Base-by-base conservation (phyloP, 2,888 invertebrate species). In the Argyresthia albistria region DNA sequence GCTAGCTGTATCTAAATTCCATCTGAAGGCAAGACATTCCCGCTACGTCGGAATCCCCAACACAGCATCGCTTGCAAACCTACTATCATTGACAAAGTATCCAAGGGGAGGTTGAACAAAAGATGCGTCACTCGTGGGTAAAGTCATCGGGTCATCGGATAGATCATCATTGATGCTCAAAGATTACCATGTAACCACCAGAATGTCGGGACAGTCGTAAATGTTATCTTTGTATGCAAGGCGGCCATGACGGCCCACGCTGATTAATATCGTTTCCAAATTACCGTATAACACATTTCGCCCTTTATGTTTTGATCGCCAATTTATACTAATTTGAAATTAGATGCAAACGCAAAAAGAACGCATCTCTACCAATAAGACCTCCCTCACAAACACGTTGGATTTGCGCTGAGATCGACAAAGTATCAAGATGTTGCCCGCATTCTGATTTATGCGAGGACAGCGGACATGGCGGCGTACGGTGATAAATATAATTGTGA, bases 401-500 rank as follows among this genome's bases (percentile, higher is more conserved):
- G 39, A 39, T 39, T 39, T 39, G 42, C 43, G 42, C 16, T 14
- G 10, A 10, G 35, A 51, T 46, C 46, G 25, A 10, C 52, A 46
- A 45, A 54, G 50, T 50, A 53, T 52, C 43, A 47, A 47, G 43
- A 46, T 47, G 43, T 52, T 36, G 16, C 35, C 35, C 47, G 53
- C 53, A 53, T 54, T 54, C 48, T 79, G 80, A 80, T 79, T 79
- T 80, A 80, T 78, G 72, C 71, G 68, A 66, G 60, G 67, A 69
- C 67, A 63, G 61, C 65, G 66, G 62, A 79, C 77, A 76, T 66
- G 70, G 62, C 63, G 61, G 68, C 60, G 63, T 67, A 53, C 69
- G 67, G 71, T 67, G 73, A 79, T 79, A 79, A 77, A 80, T 79
- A 76, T 74, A 75, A 77, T 74, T 73, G 74, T 73, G 50, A 52